These are phyloP conservation scores for Pygoscelis adeliae DNA, from an alignment of 2,113 vertebrate genomes.

Conservation along the genomic window DNA sequence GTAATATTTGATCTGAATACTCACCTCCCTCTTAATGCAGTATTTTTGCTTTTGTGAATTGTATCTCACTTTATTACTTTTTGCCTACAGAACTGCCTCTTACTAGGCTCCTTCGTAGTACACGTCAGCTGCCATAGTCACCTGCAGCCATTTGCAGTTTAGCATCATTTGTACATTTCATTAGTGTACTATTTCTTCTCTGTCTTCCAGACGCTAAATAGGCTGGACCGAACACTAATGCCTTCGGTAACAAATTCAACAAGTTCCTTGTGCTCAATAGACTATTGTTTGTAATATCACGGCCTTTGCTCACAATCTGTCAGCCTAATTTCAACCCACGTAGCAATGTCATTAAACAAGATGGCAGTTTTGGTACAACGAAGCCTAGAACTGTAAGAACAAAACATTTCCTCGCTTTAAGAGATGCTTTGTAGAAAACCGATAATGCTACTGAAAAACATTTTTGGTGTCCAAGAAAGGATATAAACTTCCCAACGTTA, in stretches of 20 bases:
- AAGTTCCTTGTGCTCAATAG: conserved; percentile 36
- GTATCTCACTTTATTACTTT: background rate
- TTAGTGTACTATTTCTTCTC: background rate
- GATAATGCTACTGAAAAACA: background rate
- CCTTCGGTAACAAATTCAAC: conserved; percentile 47
- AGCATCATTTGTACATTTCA: conserved; percentile 14
- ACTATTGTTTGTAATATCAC: conserved; percentile 52
- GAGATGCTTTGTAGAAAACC: background rate
- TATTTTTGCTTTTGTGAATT: background rate
- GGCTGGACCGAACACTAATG: background rate
- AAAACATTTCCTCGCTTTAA: background rate
- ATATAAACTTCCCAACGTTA: background rate
- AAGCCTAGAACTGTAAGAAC: conserved; percentile 20
- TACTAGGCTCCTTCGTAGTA: background rate
- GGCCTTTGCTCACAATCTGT: conserved; percentile 60
- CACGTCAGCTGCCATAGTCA: background rate
- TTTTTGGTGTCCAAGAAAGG: background rate
- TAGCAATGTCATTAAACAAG: conserved; percentile 58
- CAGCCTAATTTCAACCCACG: conserved; percentile 53
- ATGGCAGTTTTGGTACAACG: conserved; percentile 14
- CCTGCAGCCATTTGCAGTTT: conserved; percentile 17
- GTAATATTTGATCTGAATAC: background rate
- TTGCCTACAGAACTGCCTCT: background rate
- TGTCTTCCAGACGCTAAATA: conserved; percentile 48
- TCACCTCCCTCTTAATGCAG: background rate